Base-by-base conservation (phyloP, 2,113 vertebrate genomes). In the Murina feae region DNA sequence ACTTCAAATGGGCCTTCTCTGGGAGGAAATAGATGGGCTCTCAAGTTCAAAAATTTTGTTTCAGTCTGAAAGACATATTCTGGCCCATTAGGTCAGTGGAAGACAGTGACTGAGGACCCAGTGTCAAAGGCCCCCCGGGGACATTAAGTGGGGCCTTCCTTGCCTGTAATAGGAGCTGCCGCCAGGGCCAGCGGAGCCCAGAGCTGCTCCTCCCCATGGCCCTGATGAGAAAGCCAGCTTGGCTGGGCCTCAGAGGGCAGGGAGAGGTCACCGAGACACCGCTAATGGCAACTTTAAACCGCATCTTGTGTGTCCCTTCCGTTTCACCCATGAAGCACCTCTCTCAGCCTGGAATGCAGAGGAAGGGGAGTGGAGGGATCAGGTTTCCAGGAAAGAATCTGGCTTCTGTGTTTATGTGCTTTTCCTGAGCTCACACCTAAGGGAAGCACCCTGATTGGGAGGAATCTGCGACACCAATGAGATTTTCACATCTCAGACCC, bases 21-120 rank as follows among this genome's bases (percentile, higher is more conserved):
- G 79, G 95, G 88, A 89, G 96, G 92, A 94, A 95, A 95, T 84
- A 95, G 78, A 96, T 75, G 72, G 69, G 51, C 84, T 89, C 95
- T 98, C 79, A 96, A 95, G 69, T 95, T 98, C 92, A 97, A 96
- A 97, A 96, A 92, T 93, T 91, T 66, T 66, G 75, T 90, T 97
- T 91, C 86, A 47, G 81, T 94, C 93, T 96, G 96, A 97, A 95
- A 94, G 96, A 90, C 39, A n/a, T 87, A 72, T 95, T 96, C 95
- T 7, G 39, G 81, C 47, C 74, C 97, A 75, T 97, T 91, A 89
- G 58, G 74, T 97, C 94, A 81, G 18, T 75, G 79, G 89, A 85
- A 97, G 96, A 96, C 80, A 96, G 68, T 92, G 96, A 65, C 90
- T 93, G 58, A 18, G 0, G 89, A 71, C 84, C 12, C 21, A 32